Conservation (phyloP, 2,797 vertebrate species). For the Miichthys miiuy region DNA sequence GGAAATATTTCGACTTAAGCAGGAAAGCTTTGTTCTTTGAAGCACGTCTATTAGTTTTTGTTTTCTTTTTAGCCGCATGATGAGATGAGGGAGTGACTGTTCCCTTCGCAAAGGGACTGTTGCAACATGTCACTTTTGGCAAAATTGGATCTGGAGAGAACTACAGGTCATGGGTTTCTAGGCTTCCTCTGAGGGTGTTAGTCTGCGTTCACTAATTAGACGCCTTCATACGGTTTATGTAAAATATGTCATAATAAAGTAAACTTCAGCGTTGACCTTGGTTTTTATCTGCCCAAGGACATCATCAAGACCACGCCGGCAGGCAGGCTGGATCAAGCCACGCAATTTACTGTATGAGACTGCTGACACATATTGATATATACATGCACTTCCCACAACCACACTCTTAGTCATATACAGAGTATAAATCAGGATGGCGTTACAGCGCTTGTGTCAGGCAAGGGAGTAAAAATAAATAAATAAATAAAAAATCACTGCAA, state of each 20-base stretch:
- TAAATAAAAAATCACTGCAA: constrained; percentile 38
- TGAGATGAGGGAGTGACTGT: constrained; percentile 44
- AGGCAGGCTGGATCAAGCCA: constrained; percentile 55
- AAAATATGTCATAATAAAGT: constrained; percentile 47
- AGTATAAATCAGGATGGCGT: constrained; percentile 74
- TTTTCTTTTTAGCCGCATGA: constrained; percentile 39
- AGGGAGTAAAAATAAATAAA: constrained; percentile 46
- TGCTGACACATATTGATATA: constrained; percentile 75
- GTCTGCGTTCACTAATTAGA: constrained; percentile 32
- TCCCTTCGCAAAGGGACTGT: constrained; percentile 28
- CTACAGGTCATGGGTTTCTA: constrained; percentile 23
- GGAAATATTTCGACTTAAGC: constrained; percentile 62
- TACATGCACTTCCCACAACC: constrained; percentile 72
- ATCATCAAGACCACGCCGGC: constrained; percentile 37
- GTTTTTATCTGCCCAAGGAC: constrained; percentile 69
- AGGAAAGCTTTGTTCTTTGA: constrained; percentile 53
- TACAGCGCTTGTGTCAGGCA: constrained; percentile 40
- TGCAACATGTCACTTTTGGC: constrained; percentile 38
- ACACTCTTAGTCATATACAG: constrained; percentile 55
- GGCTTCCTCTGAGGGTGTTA: constrained; percentile 22
- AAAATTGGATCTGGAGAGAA: constrained; percentile 35
- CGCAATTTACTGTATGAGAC: constrained; percentile 70
- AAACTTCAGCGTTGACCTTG: constrained; percentile 71
- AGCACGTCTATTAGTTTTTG: constrained; percentile 53
- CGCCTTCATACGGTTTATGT: constrained; percentile 29